Evolutionary conservation across 2,797 vertebrate species (phyloP).

Genomic region (Microhierax caerulescens): DNA sequence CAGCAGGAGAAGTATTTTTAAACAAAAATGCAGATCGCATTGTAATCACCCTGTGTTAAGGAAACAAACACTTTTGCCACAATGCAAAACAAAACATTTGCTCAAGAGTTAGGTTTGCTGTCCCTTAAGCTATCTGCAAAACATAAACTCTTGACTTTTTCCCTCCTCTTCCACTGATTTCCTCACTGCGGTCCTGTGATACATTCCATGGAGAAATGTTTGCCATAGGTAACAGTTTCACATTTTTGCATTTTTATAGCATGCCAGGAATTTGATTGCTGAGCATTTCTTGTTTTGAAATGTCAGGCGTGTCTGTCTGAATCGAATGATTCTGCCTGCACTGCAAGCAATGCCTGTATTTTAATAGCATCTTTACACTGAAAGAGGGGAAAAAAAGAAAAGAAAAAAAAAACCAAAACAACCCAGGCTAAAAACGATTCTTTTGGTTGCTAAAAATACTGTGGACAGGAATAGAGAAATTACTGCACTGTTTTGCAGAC

Average conservation of each 20-base stretch:
- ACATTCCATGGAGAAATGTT: background rate
- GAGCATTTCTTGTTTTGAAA: conserved; percentile 17
- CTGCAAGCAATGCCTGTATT: background rate
- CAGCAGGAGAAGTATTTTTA: conserved; percentile 31
- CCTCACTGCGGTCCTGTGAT: background rate
- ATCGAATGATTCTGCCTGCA: background rate
- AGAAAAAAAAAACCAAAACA: no score
- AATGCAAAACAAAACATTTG: background rate
- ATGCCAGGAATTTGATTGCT: background rate
- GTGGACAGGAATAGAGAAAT: conserved; percentile 17
- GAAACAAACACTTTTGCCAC: background rate
- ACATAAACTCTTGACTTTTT: background rate
- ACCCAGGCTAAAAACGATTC: background rate
- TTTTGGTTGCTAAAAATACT: conserved; percentile 31
- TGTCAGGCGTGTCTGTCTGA: background rate
- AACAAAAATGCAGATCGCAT: conserved; percentile 10
- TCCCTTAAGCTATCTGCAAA: background rate
- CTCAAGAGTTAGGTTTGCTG: background rate
- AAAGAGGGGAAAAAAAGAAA: background rate
- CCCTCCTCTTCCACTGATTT: background rate
- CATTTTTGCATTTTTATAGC: background rate
- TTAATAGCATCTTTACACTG: background rate
- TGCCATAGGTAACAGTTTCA: background rate
- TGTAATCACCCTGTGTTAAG: background rate
- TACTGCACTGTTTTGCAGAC: background rate